Evolutionary conservation across 2,113 vertebrate genomes (phyloP), one percentile per base, ranked within the genome.

Genomic region (Oenanthe oenanthe): DNA sequence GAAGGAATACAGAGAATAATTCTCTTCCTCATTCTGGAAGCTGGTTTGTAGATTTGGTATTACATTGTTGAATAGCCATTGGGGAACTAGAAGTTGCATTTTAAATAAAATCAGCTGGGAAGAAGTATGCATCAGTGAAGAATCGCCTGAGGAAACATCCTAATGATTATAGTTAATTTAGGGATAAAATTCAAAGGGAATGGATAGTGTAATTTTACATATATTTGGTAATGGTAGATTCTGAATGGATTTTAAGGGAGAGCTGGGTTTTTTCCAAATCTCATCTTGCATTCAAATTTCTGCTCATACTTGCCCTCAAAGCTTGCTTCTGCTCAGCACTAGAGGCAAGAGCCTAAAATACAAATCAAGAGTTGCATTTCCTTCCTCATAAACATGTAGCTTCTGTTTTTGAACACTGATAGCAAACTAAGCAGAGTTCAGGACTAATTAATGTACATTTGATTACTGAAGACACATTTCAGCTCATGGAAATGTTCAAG

Each of bases 31-130:
- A 0, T 93, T 74, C 63, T 84, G 61, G 22, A 91, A 56, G 57
- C 63, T 57, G 28, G 57, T 62, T 90, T 66, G 38, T 83, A 71
- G 68, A 66, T 70, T 43, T 17, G 3, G 7, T 76, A 17, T 73
- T 85, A 48, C 26, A 72, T 66, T 75, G 72, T 65, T 66, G 78
- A 85, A 50, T 45, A 90, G 71, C 53, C 71, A 16, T 1, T 16
- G 38, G 63, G 88, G 79, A 88, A 77, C 47, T 58, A 38, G 26
- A 66, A 77, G 51, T n/a, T 77, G 67, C 60, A 38, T 85, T 88
- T 94, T 74, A 74, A 93, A 56, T 60, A 60, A 94, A 88, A 93
- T 77, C 60, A 77, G 18, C 60, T 58, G 48, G 54, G 58, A 92
- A 85, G 71, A 79, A 66, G 20, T 20, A 70, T 58, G 62, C 40